phyloP scores from a whole-genome alignment of 2,888 invertebrate genomes.

The Aporophyla nigra region DNA sequence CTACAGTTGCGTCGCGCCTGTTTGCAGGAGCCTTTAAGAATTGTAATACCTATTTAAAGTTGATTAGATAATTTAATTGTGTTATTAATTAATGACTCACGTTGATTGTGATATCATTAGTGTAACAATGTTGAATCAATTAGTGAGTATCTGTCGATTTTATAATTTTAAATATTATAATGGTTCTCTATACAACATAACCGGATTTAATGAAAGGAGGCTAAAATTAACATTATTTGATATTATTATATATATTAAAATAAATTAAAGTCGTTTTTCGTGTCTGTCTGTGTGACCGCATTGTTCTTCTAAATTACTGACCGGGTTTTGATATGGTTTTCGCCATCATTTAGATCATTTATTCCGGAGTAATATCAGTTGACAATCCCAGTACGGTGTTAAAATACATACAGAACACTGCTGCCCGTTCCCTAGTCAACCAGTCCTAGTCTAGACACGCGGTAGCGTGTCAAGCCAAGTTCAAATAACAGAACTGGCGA shows the following conservation, averaged over 20 bases:
- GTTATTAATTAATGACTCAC: slow-evolving; percentile 9
- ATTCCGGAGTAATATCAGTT: too few relatives aligned
- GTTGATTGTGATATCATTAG: slow-evolving; percentile 9
- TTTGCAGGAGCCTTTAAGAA: too few relatives aligned
- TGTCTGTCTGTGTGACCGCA: too few relatives aligned
- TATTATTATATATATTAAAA: too few relatives aligned
- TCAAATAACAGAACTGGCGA: too few relatives aligned
- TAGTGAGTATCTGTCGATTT: slow-evolving; percentile 19
- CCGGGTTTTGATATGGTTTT: not conserved
- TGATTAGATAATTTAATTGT: slow-evolving; percentile 2
- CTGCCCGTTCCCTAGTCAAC: too few relatives aligned
- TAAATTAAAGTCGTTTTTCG: not conserved
- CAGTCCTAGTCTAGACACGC: too few relatives aligned
- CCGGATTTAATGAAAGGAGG: slow-evolving; percentile 8
- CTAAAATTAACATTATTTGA: not conserved
- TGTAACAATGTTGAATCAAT: slow-evolving; percentile 17
- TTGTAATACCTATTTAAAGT: not conserved
- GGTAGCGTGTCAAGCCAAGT: too few relatives aligned
- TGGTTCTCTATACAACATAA: not conserved
- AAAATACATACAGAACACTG: too few relatives aligned
- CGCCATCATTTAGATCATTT: not conserved
- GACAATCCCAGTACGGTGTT: too few relatives aligned
- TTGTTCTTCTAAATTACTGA: not conserved
- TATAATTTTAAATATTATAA: slow-evolving; percentile 5
- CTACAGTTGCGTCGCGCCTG: too few relatives aligned